Conservation (phyloP, 2,888 invertebrate species). For the Agrenia bidenticulata region DNA sequence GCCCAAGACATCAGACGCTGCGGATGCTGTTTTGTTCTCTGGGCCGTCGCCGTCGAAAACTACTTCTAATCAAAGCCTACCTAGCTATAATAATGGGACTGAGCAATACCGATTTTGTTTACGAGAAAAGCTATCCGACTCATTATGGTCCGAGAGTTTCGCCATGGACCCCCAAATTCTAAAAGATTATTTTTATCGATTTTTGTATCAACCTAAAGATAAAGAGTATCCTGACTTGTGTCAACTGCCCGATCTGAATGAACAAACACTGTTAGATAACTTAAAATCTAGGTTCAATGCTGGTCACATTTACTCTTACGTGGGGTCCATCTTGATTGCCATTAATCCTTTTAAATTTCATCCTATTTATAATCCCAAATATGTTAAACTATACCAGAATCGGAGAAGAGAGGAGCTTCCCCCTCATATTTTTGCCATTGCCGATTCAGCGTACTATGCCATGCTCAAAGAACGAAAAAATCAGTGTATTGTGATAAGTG, state of each 20-base stretch:
- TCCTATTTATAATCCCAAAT: conserved; percentile 96
- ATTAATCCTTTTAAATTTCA: conserved; percentile 68
- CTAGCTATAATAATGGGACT: conserved; percentile 17
- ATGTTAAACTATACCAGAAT: conserved; percentile 93
- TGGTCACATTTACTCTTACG: conserved; percentile 94
- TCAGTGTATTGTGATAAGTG: conserved; percentile 93
- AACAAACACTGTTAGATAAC: conserved; percentile 88
- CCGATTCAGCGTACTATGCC: conserved; percentile 89
- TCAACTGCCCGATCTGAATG: conserved; percentile 91
- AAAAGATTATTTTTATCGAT: conserved; percentile 86
- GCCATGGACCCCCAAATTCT: conserved; percentile 84
- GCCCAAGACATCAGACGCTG: conserved; percentile 62
- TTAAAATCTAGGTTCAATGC: conserved; percentile 82
- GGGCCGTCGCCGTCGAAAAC: conserved; percentile 13
- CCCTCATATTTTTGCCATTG: conserved; percentile 95
- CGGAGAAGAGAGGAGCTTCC: conserved; percentile 87
- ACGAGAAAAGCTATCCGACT: conserved; percentile 80
- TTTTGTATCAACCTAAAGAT: conserved; percentile 87
- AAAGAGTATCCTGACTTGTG: conserved; percentile 94
- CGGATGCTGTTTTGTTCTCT: conserved; percentile 43
- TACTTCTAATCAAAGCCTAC: conserved; percentile 14
- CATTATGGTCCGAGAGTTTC: conserved; percentile 74
- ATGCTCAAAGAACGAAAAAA: conserved; percentile 89
- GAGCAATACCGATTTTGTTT: conserved; percentile 72
- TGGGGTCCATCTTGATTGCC: conserved; percentile 92